These are phyloP conservation scores for Champsocephalus esox DNA, from an alignment of 2,797 vertebrate genomes.

Conservation along the genomic window DNA sequence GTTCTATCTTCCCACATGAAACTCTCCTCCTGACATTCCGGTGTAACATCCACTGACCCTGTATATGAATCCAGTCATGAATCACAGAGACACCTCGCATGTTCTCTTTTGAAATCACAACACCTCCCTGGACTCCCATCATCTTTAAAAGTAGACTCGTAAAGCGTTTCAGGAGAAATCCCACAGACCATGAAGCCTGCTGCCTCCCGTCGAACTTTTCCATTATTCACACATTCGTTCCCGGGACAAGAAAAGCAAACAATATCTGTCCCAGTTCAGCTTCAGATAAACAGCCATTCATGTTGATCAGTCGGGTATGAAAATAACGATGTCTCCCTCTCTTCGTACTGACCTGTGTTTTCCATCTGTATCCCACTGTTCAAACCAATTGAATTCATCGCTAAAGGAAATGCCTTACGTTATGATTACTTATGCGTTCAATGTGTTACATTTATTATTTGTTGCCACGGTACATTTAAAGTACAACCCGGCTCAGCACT, in stretches of 20 bases:
- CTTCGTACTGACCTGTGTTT: slow-evolving; percentile 32
- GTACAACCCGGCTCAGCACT: not conserved
- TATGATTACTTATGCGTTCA: not conserved
- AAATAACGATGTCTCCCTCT: slow-evolving; percentile 80
- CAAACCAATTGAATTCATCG: slow-evolving; percentile 21
- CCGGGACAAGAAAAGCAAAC: slow-evolving; percentile 18
- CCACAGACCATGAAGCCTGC: not conserved
- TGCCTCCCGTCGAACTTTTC: slow-evolving; percentile 5
- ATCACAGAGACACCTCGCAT: slow-evolving; percentile 52
- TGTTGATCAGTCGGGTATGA: slow-evolving; percentile 77
- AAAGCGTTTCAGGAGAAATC: slow-evolving; percentile 41
- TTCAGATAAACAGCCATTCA: slow-evolving; percentile 67
- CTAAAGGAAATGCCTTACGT: not conserved
- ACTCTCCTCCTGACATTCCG: slow-evolving; percentile 7
- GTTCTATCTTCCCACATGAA: slow-evolving; percentile 26
- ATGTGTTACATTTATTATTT: not conserved
- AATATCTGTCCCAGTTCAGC: slow-evolving; percentile 35
- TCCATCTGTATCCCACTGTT: slow-evolving; percentile 19
- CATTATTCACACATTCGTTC: slow-evolving; percentile 37
- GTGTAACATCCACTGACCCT: slow-evolving; percentile 35
- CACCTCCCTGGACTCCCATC: slow-evolving; percentile 27
- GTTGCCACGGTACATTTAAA: not conserved
- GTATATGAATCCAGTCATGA: slow-evolving; percentile 31
- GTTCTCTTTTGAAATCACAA: slow-evolving; percentile 51
- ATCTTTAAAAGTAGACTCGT: slow-evolving; percentile 37